Percentiles rank a stretch among this genome's conserved stretches.
These are phyloP conservation scores for Pemphredon lugubris DNA, from an alignment of 2,888 invertebrate species.

Conservation along the genomic window DNA sequence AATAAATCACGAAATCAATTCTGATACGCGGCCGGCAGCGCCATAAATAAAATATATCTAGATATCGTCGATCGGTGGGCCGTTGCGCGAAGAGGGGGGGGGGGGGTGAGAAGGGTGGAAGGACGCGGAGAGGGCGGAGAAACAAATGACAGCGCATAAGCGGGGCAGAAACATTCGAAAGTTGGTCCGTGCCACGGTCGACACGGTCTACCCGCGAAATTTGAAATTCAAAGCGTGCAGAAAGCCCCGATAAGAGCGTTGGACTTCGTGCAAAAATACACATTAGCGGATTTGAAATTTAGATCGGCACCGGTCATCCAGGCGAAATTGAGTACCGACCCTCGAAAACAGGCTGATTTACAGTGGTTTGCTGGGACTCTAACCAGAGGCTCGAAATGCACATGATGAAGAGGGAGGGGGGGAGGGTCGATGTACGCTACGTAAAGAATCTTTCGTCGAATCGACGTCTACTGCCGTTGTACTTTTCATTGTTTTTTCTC, in stretches of 20 bases:
- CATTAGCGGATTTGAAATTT: constrained; percentile 80
- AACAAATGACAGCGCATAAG: constrained; percentile 71
- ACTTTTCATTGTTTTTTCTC: too few species aligned
- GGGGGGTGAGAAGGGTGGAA: constrained; percentile 14
- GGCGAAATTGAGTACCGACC: constrained; percentile 57
- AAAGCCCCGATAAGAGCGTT: constrained; percentile 69
- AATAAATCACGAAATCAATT: constrained; percentile 73
- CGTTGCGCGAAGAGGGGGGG: constrained; percentile 22
- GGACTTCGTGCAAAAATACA: constrained; percentile 75
- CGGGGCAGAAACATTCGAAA: constrained; percentile 68
- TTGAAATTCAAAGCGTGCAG: constrained; percentile 77
- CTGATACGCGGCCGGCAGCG: constrained; percentile 55
- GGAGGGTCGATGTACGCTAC: not conserved
- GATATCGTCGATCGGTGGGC: constrained; percentile 58
- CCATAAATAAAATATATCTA: constrained; percentile 71
- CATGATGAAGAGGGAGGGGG: not conserved
- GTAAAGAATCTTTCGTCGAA: too few species aligned
- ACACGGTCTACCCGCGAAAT: constrained; percentile 64
- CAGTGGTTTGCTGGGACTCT: constrained; percentile 26
- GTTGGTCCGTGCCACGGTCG: constrained; percentile 61
- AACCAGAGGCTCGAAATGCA: not conserved
- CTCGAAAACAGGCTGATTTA: constrained; percentile 61
- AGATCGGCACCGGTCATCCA: constrained; percentile 63
- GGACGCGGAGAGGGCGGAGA: constrained; percentile 20
- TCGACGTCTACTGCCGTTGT: too few species aligned